Evolutionary conservation across 1,140 invertebrate species (phyloP).

Genomic region (Drosophila hydei): DNA sequence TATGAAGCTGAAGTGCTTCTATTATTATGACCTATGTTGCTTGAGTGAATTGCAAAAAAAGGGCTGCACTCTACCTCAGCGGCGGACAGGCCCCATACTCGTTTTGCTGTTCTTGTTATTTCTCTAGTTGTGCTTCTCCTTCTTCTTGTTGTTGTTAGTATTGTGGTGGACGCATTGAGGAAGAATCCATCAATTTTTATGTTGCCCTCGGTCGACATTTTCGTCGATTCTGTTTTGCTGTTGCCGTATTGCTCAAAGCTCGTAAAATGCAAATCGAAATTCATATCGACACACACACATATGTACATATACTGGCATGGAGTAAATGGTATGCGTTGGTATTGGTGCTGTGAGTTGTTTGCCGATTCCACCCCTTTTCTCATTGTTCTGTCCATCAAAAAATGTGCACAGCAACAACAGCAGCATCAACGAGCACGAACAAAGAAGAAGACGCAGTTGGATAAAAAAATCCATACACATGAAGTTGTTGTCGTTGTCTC

Average conservation of each 20-base stretch:
- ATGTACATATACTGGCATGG: not conserved
- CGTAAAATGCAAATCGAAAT: conserved; percentile 83
- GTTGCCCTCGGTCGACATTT: conserved; percentile 75
- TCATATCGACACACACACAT: conserved; percentile 52
- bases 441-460: conserved; percentile 37
- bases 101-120: conserved; percentile 26
- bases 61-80: conserved; percentile 28
- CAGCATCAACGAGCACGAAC: conserved; percentile 26
- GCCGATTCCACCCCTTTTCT: conserved; percentile 81
- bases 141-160: conserved; percentile 13
- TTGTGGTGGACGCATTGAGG: conserved; percentile 67
- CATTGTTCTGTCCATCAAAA: conserved; percentile 83
- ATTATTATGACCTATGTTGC: conserved; percentile 26
- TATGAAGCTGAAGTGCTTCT: conserved; percentile 3
- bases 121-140: conserved; percentile 3
- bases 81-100: conserved; percentile 18
- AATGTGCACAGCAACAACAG: conserved; percentile 37
- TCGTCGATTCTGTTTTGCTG: conserved; percentile 72
- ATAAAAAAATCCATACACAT: conserved; percentile 46
- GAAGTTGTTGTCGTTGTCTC: conserved; percentile 55
- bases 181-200: conserved; percentile 83
- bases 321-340: conserved; percentile 26
- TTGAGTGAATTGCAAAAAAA: conserved; percentile 46
- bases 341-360: conserved; percentile 42
- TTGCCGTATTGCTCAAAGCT: conserved; percentile 44